Evolutionary conservation across 2,113 vertebrate species (phyloP).

Genomic region (Burhinus bistriatus): DNA sequence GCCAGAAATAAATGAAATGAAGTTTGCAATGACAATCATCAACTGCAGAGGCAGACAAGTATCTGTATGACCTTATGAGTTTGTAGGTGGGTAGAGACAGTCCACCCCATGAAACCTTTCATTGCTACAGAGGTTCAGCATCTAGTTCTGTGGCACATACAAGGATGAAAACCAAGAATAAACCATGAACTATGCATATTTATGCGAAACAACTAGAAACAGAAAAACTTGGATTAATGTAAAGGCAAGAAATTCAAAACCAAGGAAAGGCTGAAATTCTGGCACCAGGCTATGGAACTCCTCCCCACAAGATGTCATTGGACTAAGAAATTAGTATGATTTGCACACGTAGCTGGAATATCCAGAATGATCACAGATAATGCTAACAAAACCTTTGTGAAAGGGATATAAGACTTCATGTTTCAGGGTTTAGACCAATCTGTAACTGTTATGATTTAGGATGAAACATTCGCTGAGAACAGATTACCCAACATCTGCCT

Average conservation of each 20-base stretch:
- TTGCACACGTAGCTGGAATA: not conserved
- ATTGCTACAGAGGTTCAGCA: not conserved
- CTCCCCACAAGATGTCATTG: not conserved
- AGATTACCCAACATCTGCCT: not conserved
- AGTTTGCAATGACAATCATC: not conserved
- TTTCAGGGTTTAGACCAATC: not conserved
- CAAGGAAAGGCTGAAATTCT: not conserved
- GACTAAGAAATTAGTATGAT: not conserved
- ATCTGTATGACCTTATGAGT: not conserved
- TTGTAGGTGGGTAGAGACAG: not conserved
- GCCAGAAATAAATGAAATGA: not conserved
- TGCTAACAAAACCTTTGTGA: not conserved
- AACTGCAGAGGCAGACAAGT: not conserved
- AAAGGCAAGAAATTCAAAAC: not conserved
- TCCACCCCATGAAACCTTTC: not conserved
- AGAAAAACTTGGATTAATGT: not conserved
- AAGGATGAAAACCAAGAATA: not conserved
- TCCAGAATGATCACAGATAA: not conserved
- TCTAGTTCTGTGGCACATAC: not conserved
- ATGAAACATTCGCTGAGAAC: not conserved
- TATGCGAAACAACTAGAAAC: not conserved
- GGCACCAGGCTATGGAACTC: not conserved
- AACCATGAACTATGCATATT: not conserved
- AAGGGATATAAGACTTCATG: not conserved
- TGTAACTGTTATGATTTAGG: not conserved